These are phyloP conservation scores for Neopipo cinnamomea DNA, from an alignment of 2,113 vertebrate species.

Conservation along the genomic window DNA sequence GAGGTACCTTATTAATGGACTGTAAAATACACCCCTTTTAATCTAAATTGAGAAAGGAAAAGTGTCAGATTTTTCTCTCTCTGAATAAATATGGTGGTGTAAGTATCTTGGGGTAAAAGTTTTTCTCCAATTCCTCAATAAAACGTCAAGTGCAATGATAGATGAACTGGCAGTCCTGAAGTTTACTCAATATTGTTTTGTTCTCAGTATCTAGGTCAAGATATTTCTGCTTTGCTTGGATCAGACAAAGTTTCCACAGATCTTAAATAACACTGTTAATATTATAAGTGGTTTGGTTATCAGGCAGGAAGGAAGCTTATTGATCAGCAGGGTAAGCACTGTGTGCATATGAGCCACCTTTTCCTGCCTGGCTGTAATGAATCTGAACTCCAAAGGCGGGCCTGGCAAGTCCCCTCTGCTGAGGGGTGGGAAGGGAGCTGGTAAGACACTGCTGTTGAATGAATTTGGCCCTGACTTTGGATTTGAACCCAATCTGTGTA, in stretches of 20 bases:
- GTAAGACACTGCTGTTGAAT: background rate
- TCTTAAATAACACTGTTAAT: constrained; percentile 58
- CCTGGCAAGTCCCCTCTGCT: background rate
- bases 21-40: background rate
- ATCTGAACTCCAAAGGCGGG: background rate
- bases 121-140: background rate
- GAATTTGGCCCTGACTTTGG: background rate
- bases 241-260: constrained; percentile 27
- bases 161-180: background rate
- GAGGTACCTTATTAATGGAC: background rate
- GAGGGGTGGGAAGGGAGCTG: background rate
- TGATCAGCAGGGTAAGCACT: constrained; percentile 56
- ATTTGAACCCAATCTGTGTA: background rate
- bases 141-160: background rate
- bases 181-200: constrained; percentile 17
- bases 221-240: constrained; percentile 52
- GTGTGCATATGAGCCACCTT: constrained; percentile 34
- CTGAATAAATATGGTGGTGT: background rate
- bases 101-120: background rate
- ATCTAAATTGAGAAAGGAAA: background rate
- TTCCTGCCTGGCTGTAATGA: constrained; percentile 20
- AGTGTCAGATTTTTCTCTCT: background rate
- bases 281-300: constrained; percentile 50
- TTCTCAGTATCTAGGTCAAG: constrained; percentile 70
- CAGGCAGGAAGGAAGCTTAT: constrained; percentile 60